Conservation (phyloP, 2,888 invertebrate species). For the Andrena marginata region DNA sequence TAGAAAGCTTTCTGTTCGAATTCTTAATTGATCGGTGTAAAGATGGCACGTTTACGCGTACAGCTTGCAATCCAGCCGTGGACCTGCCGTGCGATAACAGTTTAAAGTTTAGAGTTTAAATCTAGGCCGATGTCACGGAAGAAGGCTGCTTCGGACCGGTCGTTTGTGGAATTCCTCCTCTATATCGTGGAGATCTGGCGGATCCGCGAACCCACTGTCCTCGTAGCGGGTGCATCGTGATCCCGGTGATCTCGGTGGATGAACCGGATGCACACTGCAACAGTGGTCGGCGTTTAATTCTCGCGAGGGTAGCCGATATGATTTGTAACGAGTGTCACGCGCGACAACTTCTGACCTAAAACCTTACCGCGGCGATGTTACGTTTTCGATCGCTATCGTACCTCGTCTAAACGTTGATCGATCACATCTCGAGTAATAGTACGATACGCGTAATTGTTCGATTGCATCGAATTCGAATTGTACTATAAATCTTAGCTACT, state of each 20-base stretch:
- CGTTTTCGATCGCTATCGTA: neutral
- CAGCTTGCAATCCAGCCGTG: neutral
- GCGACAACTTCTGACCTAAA: neutral
- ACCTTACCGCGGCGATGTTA: neutral
- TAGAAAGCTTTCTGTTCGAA: neutral
- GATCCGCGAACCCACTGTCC: constrained; percentile 91
- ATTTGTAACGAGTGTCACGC: neutral
- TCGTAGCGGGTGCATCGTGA: constrained; percentile 89
- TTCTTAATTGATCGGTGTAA: constrained; percentile 22
- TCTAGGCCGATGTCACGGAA: constrained; percentile 78
- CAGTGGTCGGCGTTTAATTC: neutral
- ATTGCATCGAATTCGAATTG: neutral
- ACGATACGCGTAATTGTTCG: neutral
- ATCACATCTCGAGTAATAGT: neutral
- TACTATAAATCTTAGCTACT: too few species aligned
- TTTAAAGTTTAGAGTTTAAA: constrained; percentile 67
- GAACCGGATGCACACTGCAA: constrained; percentile 85
- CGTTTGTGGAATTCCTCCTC: constrained; percentile 89
- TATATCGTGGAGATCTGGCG: constrained; percentile 88
- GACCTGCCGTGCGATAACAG: constrained; percentile 20
- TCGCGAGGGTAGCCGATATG: neutral
- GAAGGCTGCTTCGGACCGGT: constrained; percentile 85
- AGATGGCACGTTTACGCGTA: constrained; percentile 58
- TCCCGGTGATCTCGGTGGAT: constrained; percentile 86
- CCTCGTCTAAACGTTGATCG: neutral